These are phyloP conservation scores for Rhingia campestris DNA, from an alignment of 2,888 invertebrate species.

Conservation along the genomic window DNA sequence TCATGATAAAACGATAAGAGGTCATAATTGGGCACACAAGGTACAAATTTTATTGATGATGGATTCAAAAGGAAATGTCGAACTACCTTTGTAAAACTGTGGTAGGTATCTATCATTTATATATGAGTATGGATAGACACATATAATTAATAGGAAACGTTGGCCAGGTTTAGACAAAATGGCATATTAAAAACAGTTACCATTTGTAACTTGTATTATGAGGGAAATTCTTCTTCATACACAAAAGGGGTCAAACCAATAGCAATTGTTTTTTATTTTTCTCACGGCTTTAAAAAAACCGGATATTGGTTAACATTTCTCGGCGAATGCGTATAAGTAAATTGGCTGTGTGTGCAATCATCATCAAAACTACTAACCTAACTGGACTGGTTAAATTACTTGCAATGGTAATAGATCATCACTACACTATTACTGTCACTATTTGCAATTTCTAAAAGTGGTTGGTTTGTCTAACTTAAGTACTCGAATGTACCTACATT, in stretches of 20 bases:
- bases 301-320: constrained; percentile 47
- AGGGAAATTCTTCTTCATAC: constrained; percentile 11
- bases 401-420: too few relatives aligned
- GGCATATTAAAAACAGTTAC: too few relatives aligned
- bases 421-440: not conserved
- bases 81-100: too few relatives aligned
- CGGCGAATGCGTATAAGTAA: constrained; percentile 38
- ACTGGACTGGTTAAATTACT: too few relatives aligned
- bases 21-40: constrained; percentile 4
- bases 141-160: not conserved
- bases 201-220: constrained; percentile 25
- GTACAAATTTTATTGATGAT: not conserved
- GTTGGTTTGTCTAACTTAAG: not conserved
- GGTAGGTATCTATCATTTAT: too few relatives aligned
- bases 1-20: not conserved
- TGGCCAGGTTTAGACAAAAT: constrained; percentile 42
- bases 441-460: constrained; percentile 65
- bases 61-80: too few relatives aligned
- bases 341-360: constrained; percentile 12
- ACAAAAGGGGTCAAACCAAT: constrained; percentile 61
- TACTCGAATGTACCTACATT: not conserved
- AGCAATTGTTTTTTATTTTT: constrained; percentile 42
- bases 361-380: constrained; percentile 15
- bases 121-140: too few relatives aligned
- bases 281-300: constrained; percentile 38